These are phyloP conservation scores for Synergus japonicus DNA, from an alignment of 2,888 invertebrate species.

Conservation along the genomic window DNA sequence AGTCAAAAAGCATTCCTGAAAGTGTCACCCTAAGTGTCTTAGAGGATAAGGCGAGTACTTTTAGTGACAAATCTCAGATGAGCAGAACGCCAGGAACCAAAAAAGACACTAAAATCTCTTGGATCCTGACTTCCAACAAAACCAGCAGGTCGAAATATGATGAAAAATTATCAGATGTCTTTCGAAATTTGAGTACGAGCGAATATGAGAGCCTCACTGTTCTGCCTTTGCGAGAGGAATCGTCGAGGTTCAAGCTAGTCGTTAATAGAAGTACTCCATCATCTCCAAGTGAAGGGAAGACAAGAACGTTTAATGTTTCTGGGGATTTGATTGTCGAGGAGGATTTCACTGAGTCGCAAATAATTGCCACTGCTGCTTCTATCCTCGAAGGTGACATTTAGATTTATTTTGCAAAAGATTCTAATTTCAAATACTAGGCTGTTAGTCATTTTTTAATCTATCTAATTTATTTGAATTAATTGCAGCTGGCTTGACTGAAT, in stretches of 20 bases:
- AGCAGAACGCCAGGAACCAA: slow-evolving; percentile 50
- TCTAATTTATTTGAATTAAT: not conserved
- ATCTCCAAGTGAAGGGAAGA: slow-evolving; percentile 50
- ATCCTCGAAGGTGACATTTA: slow-evolving; percentile 64
- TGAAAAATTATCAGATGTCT: slow-evolving; percentile 47
- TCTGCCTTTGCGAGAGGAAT: slow-evolving; percentile 66
- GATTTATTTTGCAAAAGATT: not conserved
- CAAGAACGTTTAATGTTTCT: slow-evolving; percentile 63
- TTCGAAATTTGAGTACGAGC: slow-evolving; percentile 52
- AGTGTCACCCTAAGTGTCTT: not conserved
- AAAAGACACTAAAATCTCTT: slow-evolving; percentile 67
- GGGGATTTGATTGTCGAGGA: slow-evolving; percentile 65
- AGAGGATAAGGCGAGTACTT: not conserved
- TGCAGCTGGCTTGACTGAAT: slow-evolving; percentile 64
- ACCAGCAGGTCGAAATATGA: slow-evolving; percentile 59
- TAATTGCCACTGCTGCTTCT: slow-evolving; percentile 69
- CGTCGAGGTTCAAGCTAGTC: slow-evolving; percentile 63
- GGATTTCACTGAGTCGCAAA: slow-evolving; percentile 62
- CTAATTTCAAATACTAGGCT: not conserved
- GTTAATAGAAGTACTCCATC: slow-evolving; percentile 60
- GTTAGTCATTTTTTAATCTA: not conserved
- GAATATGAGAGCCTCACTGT: slow-evolving; percentile 61
- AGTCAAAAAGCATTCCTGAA: not conserved
- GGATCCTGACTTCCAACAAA: slow-evolving; percentile 65
- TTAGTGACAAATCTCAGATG: slow-evolving; percentile 18